A percentile compares a stretch with the other conserved stretches of the same genome.
Evolutionary conservation across 2,888 invertebrate species (phyloP).

Genomic region (Synanthedon myopaeformis): DNA sequence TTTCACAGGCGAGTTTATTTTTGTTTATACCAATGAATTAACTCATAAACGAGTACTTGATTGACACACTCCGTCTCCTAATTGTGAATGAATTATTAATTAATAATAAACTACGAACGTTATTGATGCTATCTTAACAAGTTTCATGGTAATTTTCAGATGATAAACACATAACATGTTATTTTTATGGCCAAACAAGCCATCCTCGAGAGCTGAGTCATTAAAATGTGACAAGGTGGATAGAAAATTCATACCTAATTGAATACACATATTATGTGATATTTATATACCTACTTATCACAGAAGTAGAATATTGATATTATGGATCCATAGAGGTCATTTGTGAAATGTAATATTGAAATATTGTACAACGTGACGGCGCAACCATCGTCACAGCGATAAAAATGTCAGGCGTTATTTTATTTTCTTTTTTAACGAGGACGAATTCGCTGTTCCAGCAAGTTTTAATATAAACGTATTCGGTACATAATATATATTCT

Average conservation of each 20-base stretch:
- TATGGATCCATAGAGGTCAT: too few species aligned
- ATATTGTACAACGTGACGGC: too few species aligned
- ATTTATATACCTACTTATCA: background rate
- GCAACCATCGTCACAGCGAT: too few species aligned
- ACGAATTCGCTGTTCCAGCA: too few species aligned
- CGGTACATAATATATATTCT: too few species aligned
- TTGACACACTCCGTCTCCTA: background rate
- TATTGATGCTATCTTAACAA: slow-evolving; percentile 19
- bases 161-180: slow-evolving; percentile 20
- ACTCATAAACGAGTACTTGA: background rate
- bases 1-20: background rate
- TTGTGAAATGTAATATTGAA: too few species aligned
- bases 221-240: slow-evolving; percentile 1
- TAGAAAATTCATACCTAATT: background rate
- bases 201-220: slow-evolving; percentile 9
- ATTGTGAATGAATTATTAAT: slow-evolving; percentile 18
- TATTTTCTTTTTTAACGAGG: too few species aligned
- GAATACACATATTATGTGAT: background rate
- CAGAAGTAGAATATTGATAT: too few species aligned
- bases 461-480: too few species aligned
- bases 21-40: background rate
- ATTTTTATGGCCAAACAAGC: slow-evolving; percentile 21
- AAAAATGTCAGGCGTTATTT: too few species aligned
- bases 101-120: slow-evolving; percentile 21
- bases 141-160: slow-evolving; percentile 28